These are phyloP conservation scores for Ataeniobius toweri DNA, from an alignment of 2,797 vertebrate species.

Conservation along the genomic window DNA sequence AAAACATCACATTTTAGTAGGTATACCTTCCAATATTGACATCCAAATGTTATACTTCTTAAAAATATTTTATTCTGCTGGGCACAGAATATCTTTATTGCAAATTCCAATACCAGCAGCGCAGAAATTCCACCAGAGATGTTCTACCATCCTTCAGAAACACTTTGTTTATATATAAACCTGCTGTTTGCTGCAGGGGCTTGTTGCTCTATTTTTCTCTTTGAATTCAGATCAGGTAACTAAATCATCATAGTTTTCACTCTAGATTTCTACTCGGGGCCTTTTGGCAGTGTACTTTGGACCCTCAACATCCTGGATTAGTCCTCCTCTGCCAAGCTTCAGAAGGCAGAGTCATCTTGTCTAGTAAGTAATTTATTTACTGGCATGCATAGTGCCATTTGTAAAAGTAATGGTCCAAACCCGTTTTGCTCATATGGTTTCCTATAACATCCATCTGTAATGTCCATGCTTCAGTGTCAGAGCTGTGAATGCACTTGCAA, in stretches of 20 bases:
- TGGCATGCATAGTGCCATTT: not conserved
- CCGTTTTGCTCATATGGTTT: not conserved
- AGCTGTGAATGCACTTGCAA: not conserved
- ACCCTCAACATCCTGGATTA: not conserved
- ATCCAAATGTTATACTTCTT: not conserved
- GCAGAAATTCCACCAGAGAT: not conserved
- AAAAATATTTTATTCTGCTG: not conserved
- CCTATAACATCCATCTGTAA: not conserved
- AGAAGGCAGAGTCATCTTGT: constrained; percentile 5
- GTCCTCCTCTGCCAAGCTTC: constrained; percentile 1
- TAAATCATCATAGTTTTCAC: not conserved
- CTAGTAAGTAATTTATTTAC: not conserved
- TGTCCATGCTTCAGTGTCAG: not conserved
- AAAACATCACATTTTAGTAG: not conserved
- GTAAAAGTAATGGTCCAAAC: constrained; percentile 1
- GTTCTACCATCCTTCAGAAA: not conserved
- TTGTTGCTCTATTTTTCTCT: constrained; percentile 5
- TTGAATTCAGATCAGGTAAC: constrained; percentile 8
- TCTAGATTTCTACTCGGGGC: not conserved
- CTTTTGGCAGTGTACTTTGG: constrained; percentile 1
- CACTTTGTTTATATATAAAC: constrained; percentile 3
- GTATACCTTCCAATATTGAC: not conserved
- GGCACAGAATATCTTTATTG: not conserved
- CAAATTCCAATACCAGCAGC: not conserved
- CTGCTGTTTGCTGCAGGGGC: not conserved